Percentiles rank a stretch among this genome's conserved stretches.
Conservation (phyloP, 2,113 vertebrate species). For the Tenebrosternarchus preto region DNA sequence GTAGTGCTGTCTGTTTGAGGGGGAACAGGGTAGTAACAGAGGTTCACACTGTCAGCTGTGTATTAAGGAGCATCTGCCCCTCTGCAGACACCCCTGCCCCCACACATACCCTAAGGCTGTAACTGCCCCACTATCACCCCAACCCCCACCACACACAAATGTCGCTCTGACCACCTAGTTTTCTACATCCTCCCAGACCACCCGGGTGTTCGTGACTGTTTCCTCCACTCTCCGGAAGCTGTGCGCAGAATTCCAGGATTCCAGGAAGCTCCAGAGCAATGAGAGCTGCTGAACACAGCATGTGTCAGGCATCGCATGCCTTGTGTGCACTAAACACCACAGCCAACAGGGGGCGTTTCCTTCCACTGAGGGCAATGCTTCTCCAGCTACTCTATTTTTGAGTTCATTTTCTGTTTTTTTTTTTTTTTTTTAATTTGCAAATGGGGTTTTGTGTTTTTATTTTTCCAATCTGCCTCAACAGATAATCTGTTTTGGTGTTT, state of each 20-base stretch:
- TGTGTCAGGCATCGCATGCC: too few relatives aligned
- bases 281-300: not conserved
- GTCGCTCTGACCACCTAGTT: conserved; percentile 68
- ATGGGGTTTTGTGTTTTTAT: not conserved
- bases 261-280: not conserved
- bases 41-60: conserved; percentile 52
- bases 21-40: not conserved
- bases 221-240: conserved; percentile 61
- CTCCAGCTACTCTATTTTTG: too few relatives aligned
- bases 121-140: conserved; percentile 48
- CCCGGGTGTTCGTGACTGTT: conserved; percentile 69
- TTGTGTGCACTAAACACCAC: too few relatives aligned
- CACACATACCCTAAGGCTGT: conserved; percentile 27
- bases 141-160: conserved; percentile 55
- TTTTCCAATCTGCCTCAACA: not conserved
- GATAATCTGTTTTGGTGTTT: conserved; percentile 21
- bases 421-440: not conserved
- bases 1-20: not conserved
- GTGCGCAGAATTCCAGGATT: conserved; percentile 36
- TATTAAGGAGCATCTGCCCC: conserved; percentile 64
- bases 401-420: too few relatives aligned
- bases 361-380: too few relatives aligned
- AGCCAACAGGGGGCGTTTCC: too few relatives aligned
- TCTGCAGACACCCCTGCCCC: conserved; percentile 52
- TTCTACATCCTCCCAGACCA: conserved; percentile 61